phyloP scores from a whole-genome alignment of 2,797 vertebrate species.

The Babyrousa celebensis region DNA sequence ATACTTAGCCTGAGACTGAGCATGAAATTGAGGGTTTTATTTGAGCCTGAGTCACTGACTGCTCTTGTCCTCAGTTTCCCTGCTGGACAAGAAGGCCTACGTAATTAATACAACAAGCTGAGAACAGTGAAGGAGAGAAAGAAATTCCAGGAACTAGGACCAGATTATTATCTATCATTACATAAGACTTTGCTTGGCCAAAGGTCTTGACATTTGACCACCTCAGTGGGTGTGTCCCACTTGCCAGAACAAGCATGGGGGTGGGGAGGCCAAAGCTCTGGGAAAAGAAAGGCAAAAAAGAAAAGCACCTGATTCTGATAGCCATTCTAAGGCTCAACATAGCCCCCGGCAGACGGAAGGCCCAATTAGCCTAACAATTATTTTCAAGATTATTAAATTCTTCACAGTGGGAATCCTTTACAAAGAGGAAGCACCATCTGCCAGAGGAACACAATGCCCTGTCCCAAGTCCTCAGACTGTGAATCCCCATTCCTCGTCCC shows the following conservation, averaged over 20 bases:
- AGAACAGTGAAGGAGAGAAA: slow-evolving; percentile 47
- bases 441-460: background rate
- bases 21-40: slow-evolving; percentile 21
- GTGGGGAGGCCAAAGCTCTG: background rate
- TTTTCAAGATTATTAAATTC: slow-evolving; percentile 46
- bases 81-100: background rate
- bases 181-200: slow-evolving; percentile 36
- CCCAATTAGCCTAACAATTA: background rate
- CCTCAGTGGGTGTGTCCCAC: background rate
- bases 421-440: background rate
- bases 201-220: slow-evolving; percentile 6
- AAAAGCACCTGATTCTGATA: background rate
- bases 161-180: slow-evolving; percentile 56
- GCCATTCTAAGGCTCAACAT: background rate
- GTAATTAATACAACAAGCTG: slow-evolving; percentile 58
- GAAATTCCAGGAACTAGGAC: background rate
- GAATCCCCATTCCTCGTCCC: background rate
- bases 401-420: slow-evolving; percentile 44
- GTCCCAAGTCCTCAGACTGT: background rate
- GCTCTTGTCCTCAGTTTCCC: slow-evolving; percentile 8
- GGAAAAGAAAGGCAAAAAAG: background rate
- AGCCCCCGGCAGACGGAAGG: background rate
- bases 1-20: background rate
- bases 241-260: background rate
- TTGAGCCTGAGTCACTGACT: slow-evolving; percentile 28